Conservation (phyloP, 2,797 vertebrate genomes). For the Platalea minor region DNA sequence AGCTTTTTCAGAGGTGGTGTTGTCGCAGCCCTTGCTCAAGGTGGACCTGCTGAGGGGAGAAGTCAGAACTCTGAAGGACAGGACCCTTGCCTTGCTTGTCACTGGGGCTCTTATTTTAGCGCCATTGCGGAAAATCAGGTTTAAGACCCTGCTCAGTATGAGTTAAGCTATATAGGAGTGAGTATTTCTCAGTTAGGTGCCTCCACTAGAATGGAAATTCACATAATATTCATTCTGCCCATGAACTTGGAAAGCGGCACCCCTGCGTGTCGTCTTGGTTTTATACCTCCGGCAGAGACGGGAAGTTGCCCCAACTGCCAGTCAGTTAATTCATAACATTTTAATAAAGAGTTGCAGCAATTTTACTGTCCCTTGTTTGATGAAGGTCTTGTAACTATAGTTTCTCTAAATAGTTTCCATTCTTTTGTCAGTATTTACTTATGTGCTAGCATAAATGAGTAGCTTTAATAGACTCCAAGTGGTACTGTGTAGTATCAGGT, state of each 20-base stretch:
- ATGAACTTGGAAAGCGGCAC: background rate
- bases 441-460: background rate
- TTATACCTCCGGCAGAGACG: background rate
- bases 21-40: background rate
- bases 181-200: background rate
- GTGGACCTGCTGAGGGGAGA: background rate
- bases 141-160: background rate
- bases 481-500: background rate
- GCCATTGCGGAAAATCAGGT: background rate
- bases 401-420: background rate
- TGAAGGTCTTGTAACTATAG: background rate
- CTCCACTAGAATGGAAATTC: background rate
- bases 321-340: background rate
- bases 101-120: background rate
- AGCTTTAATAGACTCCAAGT: background rate
- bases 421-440: background rate
- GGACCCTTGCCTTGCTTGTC: background rate
- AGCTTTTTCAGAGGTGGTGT: background rate
- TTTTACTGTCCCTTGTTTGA: background rate
- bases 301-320: background rate
- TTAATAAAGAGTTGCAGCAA: background rate
- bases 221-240: background rate
- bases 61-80: background rate
- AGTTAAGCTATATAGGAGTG: background rate
- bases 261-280: accelerated